Conservation (phyloP, 2,797 vertebrate species). For the Thamnophis elegans region DNA sequence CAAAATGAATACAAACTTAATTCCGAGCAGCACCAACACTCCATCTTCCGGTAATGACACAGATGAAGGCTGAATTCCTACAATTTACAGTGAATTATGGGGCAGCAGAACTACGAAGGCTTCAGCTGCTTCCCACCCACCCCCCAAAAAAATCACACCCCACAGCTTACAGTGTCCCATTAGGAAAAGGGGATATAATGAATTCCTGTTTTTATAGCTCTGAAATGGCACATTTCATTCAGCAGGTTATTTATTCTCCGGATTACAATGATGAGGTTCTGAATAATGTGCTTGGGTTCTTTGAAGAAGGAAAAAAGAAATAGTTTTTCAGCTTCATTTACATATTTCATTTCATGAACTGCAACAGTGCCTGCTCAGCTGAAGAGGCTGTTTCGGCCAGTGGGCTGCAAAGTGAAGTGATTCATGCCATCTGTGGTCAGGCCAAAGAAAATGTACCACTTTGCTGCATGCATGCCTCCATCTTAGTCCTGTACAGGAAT, state of each 20-base stretch:
- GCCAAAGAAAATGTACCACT: background rate
- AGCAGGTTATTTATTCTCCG: conserved; percentile 65
- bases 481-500: background rate
- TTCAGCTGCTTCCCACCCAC: conserved; percentile 47
- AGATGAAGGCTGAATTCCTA: conserved; percentile 46
- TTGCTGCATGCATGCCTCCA: background rate
- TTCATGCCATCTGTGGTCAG: background rate
- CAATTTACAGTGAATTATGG: conserved; percentile 62
- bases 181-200: conserved; percentile 70
- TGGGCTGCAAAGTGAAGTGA: background rate
- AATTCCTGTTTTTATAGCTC: conserved; percentile 70
- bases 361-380: background rate
- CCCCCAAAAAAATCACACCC: conserved; percentile 49
- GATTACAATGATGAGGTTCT: conserved; percentile 62
- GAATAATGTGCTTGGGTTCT: conserved; percentile 58
- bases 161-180: conserved; percentile 61
- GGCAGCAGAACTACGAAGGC: conserved; percentile 47
- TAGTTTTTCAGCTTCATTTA: conserved; percentile 49
- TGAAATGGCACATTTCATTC: conserved; percentile 70
- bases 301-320: conserved; percentile 36
- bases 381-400: conserved; percentile 19
- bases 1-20: conserved; percentile 59
- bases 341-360: conserved; percentile 42
- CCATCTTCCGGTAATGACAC: conserved; percentile 55
- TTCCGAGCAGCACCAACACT: conserved; percentile 47